Evolutionary conservation across 1,140 invertebrate genomes (phyloP).

Genomic region (Polypedilum vanderplanki): DNA sequence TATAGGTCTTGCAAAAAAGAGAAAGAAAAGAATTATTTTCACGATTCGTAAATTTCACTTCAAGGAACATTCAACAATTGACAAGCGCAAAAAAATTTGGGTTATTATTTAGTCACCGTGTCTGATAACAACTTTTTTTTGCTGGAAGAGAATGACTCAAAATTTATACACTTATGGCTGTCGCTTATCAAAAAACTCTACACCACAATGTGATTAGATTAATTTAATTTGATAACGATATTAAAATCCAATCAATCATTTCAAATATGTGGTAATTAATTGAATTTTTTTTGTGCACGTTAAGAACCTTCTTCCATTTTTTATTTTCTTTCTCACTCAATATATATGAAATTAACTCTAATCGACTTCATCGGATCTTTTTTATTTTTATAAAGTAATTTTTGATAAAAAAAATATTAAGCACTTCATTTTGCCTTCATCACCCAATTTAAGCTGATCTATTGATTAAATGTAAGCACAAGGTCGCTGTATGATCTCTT

Average conservation of each 20-base stretch:
- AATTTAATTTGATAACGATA: conserved; percentile 29
- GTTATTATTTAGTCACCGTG: background rate
- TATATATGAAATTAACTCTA: conserved; percentile 18
- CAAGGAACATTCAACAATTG: conserved; percentile 11
- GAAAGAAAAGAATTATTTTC: background rate
- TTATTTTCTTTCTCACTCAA: background rate
- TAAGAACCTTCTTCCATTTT: conserved; percentile 1
- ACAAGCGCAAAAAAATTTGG: background rate
- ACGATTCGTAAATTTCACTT: conserved; percentile 13
- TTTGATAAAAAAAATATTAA: background rate
- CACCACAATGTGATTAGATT: conserved; percentile 22
- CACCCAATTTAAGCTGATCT: background rate
- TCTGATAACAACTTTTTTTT: background rate
- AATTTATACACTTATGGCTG: background rate
- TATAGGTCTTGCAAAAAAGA: background rate
- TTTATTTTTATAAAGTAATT: background rate
- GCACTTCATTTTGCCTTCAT: background rate
- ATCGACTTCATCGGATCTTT: background rate
- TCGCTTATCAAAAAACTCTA: background rate
- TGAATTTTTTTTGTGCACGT: background rate
- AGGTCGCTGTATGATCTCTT: no score
- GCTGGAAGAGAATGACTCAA: background rate
- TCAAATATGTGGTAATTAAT: conserved; percentile 24
- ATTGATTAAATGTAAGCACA: background rate
- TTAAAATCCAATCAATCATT: conserved; percentile 28